Evolutionary conservation across 2,797 vertebrate genomes (phyloP).

Genomic region (Numenius phaeopus): DNA sequence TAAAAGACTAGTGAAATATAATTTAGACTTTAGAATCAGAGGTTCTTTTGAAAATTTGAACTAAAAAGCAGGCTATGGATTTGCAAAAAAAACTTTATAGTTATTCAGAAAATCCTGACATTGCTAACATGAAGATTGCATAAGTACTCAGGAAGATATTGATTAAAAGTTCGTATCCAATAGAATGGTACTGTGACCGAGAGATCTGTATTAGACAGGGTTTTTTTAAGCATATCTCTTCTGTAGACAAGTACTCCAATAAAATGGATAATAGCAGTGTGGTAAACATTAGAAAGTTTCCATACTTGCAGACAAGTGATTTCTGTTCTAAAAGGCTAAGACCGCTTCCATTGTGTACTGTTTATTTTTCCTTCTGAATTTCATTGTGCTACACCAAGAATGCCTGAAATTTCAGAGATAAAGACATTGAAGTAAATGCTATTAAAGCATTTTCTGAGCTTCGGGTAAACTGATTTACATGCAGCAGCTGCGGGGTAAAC

Average conservation of each 20-base stretch:
- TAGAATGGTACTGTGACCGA: neutral
- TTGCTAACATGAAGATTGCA: neutral
- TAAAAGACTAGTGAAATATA: neutral
- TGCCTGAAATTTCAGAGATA: conserved; percentile 62
- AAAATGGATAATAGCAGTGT: neutral
- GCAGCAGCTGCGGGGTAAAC: conserved; percentile 66
- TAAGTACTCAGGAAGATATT: neutral
- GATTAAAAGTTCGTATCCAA: neutral
- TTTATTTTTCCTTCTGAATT: conserved; percentile 25
- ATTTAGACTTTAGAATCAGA: neutral
- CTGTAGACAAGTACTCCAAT: neutral
- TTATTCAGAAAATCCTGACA: neutral
- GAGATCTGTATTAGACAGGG: neutral
- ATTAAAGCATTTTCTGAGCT: conserved; percentile 56
- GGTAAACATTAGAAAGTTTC: neutral
- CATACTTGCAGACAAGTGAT: neutral
- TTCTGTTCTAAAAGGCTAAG: neutral
- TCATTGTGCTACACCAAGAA: conserved; percentile 20
- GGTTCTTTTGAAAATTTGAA: neutral
- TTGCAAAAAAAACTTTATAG: neutral
- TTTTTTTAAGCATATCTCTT: neutral
- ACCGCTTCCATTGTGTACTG: neutral
- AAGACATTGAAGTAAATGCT: conserved; percentile 64
- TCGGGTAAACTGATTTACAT: conserved; percentile 77
- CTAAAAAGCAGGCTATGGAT: neutral